Conservation (phyloP, 2,113 vertebrate species). For the Osmerus eperlanus region DNA sequence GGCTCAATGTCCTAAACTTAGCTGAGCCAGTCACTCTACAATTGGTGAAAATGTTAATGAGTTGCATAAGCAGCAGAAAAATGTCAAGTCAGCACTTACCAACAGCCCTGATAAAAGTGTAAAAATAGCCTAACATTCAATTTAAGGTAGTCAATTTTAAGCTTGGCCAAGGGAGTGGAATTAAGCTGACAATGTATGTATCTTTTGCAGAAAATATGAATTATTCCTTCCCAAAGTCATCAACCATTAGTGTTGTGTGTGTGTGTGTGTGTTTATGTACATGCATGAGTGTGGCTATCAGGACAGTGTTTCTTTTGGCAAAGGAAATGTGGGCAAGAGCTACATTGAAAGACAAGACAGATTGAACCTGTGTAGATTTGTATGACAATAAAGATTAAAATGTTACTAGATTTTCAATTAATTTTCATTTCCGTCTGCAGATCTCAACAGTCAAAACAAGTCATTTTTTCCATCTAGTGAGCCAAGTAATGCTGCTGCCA, state of each 20-base stretch:
- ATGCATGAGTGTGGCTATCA: neutral
- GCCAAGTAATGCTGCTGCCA: constrained; percentile 58
- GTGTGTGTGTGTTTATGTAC: constrained; percentile 16
- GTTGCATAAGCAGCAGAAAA: constrained; percentile 48
- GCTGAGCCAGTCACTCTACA: constrained; percentile 55
- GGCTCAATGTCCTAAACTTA: constrained; percentile 44
- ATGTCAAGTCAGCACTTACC: constrained; percentile 42
- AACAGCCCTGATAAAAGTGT: constrained; percentile 32
- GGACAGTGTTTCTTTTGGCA: neutral
- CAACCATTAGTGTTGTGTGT: constrained; percentile 14
- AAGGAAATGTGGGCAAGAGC: neutral
- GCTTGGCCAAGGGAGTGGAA: constrained; percentile 23
- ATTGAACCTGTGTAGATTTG: constrained; percentile 23
- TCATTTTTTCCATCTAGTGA: constrained; percentile 20
- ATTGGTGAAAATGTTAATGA: constrained; percentile 56
- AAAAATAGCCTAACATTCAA: constrained; percentile 36
- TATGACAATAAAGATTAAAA: constrained; percentile 13
- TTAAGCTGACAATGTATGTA: constrained; percentile 13
- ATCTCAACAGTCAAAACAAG: constrained; percentile 47
- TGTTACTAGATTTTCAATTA: constrained; percentile 41
- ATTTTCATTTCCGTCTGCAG: constrained; percentile 47
- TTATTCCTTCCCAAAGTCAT: constrained; percentile 20
- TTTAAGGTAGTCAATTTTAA: constrained; percentile 32
- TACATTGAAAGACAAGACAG: neutral
- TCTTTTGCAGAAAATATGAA: constrained; percentile 10